Conservation (phyloP, 1,140 invertebrate species). For the Sycophila sp. region DNA sequence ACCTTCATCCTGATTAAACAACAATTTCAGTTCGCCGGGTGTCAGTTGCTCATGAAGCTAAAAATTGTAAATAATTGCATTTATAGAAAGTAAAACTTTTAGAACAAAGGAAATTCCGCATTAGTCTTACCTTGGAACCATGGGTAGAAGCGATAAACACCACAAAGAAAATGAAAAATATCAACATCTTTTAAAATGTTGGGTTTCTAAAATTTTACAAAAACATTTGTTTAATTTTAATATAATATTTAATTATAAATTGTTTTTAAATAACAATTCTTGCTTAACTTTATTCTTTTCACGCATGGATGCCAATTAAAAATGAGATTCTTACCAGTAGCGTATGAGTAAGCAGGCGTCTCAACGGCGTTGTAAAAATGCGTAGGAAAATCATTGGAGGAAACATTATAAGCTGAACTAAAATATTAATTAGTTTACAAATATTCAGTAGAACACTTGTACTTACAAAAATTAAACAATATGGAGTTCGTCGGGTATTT, state of each 20-base stretch:
- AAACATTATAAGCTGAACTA: slow-evolving; percentile 7
- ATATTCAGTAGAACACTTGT: slow-evolving; percentile 16
- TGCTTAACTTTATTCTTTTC: too few relatives aligned
- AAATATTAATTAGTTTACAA: slow-evolving; percentile 6
- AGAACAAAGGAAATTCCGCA: background rate
- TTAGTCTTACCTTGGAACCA: slow-evolving; percentile 3
- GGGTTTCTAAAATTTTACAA: background rate
- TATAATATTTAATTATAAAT: background rate
- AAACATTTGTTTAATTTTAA: background rate
- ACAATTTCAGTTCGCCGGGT: slow-evolving; percentile 18
- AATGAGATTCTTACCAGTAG: too few relatives aligned
- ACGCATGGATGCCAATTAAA: too few relatives aligned
- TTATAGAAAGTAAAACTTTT: background rate
- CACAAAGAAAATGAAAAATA: background rate
- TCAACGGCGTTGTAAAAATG: slow-evolving; percentile 5
- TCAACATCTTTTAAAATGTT: background rate
- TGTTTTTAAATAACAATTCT: background rate
- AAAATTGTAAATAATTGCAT: background rate
- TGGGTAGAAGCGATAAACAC: background rate
- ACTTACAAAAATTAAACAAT: slow-evolving; percentile 5
- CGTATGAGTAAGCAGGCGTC: background rate
- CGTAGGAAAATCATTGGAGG: background rate
- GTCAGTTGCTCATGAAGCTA: slow-evolving; percentile 40
- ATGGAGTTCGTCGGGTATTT: too few relatives aligned
- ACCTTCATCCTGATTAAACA: slow-evolving; percentile 32